Base-by-base conservation (phyloP, 1,140 invertebrate genomes). In the Muscidifurax raptorellus region DNA sequence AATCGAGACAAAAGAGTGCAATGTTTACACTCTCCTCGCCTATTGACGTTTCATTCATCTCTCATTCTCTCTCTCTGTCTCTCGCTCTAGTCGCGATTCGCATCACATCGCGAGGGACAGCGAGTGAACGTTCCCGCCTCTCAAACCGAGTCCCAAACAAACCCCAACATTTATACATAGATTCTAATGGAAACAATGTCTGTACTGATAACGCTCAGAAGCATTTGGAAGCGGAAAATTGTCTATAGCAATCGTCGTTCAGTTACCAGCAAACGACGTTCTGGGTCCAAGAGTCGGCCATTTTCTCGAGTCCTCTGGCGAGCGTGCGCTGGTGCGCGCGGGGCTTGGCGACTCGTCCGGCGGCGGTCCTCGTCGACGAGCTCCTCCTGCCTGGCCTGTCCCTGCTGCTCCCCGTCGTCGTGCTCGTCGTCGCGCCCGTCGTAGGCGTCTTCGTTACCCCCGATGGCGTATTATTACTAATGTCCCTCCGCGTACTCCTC, bases 181-280 rank as follows among this genome's bases (percentile, higher is more conserved):
- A n/a, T 59, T 22, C 6, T 4, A 0, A 18, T 59, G 5, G 4
- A 18, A n/a, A 59, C 6, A 40, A 40, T 40, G 36, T 9, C 36
- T 40, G 44, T 6, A 47, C 44, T 6, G 13, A 47, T 6, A 40
- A 52, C 1, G 47, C 3, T 52, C 5, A 22, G 13, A 4, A 13
- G 47, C 13, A 2, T 5, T 13, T 12, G 15, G 15, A 22, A 0
- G 18, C 13, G 18, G 3, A 18, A 18, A 18, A 59, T 59, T 59
- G 18, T 7, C 64, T 1, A 10, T 78, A 64, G 66, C 72, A 47
- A 27, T 32, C 64, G 47, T 80, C 5, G 12, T 44, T 32, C 82
- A 83, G 91, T 92, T 90, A 93, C 92, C 92, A 92, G 92, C 92
- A 93, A 90, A 86, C 84, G 85, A 92, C 87, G 86, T 88, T 92